Base-by-base conservation (phyloP, 2,113 vertebrate genomes). In the Seriola rivoliana region DNA sequence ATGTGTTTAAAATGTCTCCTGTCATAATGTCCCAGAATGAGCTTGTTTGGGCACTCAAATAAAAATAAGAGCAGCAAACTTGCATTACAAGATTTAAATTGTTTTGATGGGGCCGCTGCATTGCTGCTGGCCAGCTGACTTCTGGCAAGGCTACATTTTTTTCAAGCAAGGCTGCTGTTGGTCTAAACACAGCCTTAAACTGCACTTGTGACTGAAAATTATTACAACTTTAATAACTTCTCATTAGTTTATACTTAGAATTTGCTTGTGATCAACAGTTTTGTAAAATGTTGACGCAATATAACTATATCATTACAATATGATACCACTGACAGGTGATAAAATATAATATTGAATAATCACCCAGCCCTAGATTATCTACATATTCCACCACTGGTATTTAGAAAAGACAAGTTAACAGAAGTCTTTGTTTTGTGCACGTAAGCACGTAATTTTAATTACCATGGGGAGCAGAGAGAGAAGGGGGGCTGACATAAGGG, bases 401-500 rank as follows among this genome's bases (percentile, higher is more conserved):
- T 32, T 3, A 5, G 54, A 62, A 71, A 78, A 67, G 23, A 83
- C 21, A 65, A 55, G 48, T 74, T 7, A 36, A 38, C 19, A 19
- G 10, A n/a, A 1, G 44, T 59, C 5, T 84, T 78, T 82, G 79
- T 91, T 91, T 91, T 88, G 93, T 93, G 93, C 90, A 55, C 42
- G n/a, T 78, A 57, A 81, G 93, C 92, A 94, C 93, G 50, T 62
- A 83, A 75, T 71, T 94, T 95, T 95, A 95, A 95, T 95, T 97
- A 97, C 96, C 96, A 98, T 96, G 95, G 94, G 96, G 96, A 97
- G 95, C 95, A 94, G 95, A 96, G 95, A 95, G 82, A 80, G 78
- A 71, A 54, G 74, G 83, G 73, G 78, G 68, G 58, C 25, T 80
- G 90, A 94, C 88, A 91, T 65, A 36, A 84, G 79, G 80, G 68